These are phyloP conservation scores for Ernsta delagoae DNA, from an alignment of 2,888 invertebrate genomes.

Conservation along the genomic window DNA sequence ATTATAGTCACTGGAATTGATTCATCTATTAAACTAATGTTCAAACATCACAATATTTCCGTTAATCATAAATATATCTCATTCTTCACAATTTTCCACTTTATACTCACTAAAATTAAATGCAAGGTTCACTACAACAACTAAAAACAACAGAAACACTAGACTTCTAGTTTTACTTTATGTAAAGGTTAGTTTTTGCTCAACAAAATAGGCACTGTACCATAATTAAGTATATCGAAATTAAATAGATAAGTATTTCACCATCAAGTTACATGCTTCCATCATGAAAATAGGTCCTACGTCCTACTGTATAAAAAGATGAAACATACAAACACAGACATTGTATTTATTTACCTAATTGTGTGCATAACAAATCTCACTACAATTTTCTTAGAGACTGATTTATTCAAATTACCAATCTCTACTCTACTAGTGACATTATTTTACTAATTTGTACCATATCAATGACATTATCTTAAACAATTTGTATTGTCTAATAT, in stretches of 20 bases:
- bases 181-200: neutral
- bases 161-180: neutral
- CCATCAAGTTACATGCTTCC: neutral
- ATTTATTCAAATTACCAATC: slow-evolving; percentile 4
- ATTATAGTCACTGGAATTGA: slow-evolving; percentile 10
- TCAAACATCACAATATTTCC: slow-evolving; percentile 50
- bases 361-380: slow-evolving; percentile 39
- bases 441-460: slow-evolving; percentile 78
- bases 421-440: slow-evolving; percentile 46
- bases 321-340: neutral
- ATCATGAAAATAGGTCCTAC: neutral
- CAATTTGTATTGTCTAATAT: slow-evolving; percentile 70
- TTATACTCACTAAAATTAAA: slow-evolving; percentile 56
- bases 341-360: slow-evolving; percentile 41
- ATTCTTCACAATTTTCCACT: slow-evolving; percentile 49
- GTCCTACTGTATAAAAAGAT: neutral
- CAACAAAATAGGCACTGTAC: slow-evolving; percentile 37
- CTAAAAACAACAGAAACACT: neutral
- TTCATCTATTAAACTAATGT: slow-evolving; percentile 42
- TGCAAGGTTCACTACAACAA: slow-evolving; percentile 76
- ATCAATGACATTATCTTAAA: slow-evolving; percentile 56
- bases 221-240: neutral
- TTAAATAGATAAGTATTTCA: neutral
- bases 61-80: slow-evolving; percentile 56
- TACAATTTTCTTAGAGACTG: slow-evolving; percentile 5